phyloP scores from a whole-genome alignment of 2,888 invertebrate species.

The Agrypnus murinus region DNA sequence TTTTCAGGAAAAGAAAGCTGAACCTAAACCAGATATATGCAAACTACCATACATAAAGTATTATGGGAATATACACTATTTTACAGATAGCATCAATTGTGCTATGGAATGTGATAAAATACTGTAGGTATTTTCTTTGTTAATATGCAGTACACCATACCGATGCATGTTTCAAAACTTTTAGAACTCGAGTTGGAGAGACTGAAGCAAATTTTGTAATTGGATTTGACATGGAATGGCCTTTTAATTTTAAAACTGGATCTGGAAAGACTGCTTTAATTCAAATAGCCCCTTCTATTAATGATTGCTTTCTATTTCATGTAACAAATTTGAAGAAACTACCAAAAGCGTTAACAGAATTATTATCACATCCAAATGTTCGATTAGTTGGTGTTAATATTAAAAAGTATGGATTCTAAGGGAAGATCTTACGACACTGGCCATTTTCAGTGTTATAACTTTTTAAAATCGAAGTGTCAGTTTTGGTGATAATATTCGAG shows the following conservation, averaged over 20 bases:
- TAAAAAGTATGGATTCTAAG: constrained; percentile 73
- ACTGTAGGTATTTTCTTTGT: constrained; percentile 66
- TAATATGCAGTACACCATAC: constrained; percentile 12
- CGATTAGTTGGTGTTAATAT: constrained; percentile 78
- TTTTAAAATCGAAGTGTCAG: too few species aligned
- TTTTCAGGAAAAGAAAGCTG: too few species aligned
- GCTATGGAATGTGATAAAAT: constrained; percentile 71
- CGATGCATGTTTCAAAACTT: constrained; percentile 45
- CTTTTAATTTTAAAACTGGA: constrained; percentile 76
- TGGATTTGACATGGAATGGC: constrained; percentile 82
- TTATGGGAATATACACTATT: constrained; percentile 65
- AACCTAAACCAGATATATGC: constrained; percentile 18
- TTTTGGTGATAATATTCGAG: too few species aligned
- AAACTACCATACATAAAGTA: constrained; percentile 60
- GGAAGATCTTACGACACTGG: too few species aligned
- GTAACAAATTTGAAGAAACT: constrained; percentile 74
- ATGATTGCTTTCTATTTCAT: constrained; percentile 76
- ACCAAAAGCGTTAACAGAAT: constrained; percentile 73
- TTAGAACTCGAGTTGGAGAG: constrained; percentile 67
- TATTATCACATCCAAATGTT: constrained; percentile 76
- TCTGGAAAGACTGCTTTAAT: constrained; percentile 77
- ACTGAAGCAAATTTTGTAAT: constrained; percentile 70
- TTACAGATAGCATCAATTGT: constrained; percentile 70
- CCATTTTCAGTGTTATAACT: too few species aligned
- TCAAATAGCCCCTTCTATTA: constrained; percentile 76